Conservation (phyloP, 2,888 invertebrate genomes). For the Brachycybe producta region DNA sequence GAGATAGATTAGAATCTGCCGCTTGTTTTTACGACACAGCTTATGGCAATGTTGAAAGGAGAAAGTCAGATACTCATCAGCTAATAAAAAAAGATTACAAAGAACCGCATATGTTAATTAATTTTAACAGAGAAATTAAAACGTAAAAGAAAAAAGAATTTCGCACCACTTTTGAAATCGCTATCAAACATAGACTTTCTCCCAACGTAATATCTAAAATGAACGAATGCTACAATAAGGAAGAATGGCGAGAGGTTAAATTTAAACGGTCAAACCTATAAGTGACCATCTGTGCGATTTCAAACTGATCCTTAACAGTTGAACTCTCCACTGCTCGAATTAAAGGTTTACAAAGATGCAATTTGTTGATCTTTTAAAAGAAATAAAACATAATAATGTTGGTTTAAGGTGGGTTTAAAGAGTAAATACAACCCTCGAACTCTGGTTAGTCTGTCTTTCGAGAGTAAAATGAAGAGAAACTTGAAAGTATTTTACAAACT, state of each 20-base stretch:
- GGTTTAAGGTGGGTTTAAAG: no score
- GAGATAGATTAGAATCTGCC: slow-evolving; percentile 83
- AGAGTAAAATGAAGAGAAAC: no score
- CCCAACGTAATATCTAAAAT: slow-evolving; percentile 70
- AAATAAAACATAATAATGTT: background rate
- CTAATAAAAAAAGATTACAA: slow-evolving; percentile 35
- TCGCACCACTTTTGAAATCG: slow-evolving; percentile 65
- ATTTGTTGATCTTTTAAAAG: slow-evolving; percentile 39
- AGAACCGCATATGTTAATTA: background rate
- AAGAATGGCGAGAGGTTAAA: background rate
- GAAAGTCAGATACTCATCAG: slow-evolving; percentile 81
- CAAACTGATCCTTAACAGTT: slow-evolving; percentile 74
- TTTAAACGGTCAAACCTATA: slow-evolving; percentile 47
- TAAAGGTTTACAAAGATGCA: slow-evolving; percentile 61
- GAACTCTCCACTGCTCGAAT: slow-evolving; percentile 93
- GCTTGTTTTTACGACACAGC: slow-evolving; percentile 68
- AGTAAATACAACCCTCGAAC: no score
- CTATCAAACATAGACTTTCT: slow-evolving; percentile 98
- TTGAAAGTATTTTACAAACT: no score
- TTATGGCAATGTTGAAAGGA: slow-evolving; percentile 84
- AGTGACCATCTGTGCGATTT: slow-evolving; percentile 84
- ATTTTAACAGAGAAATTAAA: background rate
- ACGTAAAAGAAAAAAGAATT: no score
- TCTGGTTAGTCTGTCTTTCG: no score
- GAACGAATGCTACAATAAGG: slow-evolving; percentile 4